Evolutionary conservation across 2,888 invertebrate species (phyloP).

Genomic region (Drosophila affinis): DNA sequence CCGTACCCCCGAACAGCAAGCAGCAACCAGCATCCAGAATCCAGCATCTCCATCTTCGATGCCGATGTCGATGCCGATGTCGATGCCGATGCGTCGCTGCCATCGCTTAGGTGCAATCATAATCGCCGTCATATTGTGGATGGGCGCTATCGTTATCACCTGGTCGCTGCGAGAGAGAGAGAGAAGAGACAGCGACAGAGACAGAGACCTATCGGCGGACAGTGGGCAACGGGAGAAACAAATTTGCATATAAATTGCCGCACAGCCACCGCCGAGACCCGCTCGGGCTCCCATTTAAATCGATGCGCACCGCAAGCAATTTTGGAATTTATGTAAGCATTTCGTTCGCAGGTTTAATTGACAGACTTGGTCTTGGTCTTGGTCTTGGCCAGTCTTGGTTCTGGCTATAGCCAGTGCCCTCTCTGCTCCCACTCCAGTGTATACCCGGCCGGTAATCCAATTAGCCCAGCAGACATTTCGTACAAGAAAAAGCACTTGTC

Average conservation of each 20-base stretch:
- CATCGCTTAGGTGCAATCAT: constrained; percentile 67
- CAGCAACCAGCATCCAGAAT: constrained; percentile 4
- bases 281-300: constrained; percentile 70
- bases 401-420: background rate
- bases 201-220: constrained; percentile 4
- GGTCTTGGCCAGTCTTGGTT: too few species aligned
- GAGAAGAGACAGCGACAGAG: too few species aligned
- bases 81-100: background rate
- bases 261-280: constrained; percentile 17
- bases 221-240: constrained; percentile 54
- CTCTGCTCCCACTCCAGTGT: constrained; percentile 11
- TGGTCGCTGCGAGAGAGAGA: constrained; percentile 23
- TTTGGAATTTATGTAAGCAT: constrained; percentile 79
- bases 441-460: constrained; percentile 71
- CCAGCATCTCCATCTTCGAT: background rate
- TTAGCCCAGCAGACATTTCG: constrained; percentile 79
- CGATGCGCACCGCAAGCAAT: constrained; percentile 80
- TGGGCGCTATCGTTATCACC: constrained; percentile 71
- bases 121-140: constrained; percentile 74
- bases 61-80: too few species aligned
- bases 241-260: constrained; percentile 79
- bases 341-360: constrained; percentile 79
- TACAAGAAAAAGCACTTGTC: constrained; percentile 82
- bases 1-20: background rate
- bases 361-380: constrained; percentile 49